These are phyloP conservation scores for Drosophila willistoni DNA, from an alignment of 1,140 invertebrate genomes.

Conservation along the genomic window DNA sequence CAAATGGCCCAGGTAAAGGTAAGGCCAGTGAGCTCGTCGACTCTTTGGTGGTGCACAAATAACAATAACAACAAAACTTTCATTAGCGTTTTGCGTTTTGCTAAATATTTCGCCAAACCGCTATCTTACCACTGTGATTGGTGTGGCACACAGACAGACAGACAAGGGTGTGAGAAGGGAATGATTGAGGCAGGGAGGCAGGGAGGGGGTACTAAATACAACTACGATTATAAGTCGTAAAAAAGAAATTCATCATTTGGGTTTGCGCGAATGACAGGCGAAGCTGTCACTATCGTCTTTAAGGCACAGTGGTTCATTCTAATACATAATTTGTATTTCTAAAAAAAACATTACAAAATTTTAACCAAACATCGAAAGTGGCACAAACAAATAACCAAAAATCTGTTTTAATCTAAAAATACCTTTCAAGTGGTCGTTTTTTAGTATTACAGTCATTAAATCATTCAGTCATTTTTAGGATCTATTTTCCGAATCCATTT, in stretches of 20 bases:
- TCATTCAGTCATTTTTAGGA: too few relatives aligned
- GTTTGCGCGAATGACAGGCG: constrained; percentile 45
- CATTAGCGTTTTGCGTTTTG: constrained; percentile 67
- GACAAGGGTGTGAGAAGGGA: too few relatives aligned
- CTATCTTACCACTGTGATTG: constrained; percentile 37
- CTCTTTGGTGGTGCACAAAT: constrained; percentile 26
- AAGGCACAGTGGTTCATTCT: constrained; percentile 45
- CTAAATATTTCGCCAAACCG: constrained; percentile 61
- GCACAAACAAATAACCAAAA: too few relatives aligned
- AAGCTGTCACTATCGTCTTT: constrained; percentile 33
- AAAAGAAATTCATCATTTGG: constrained; percentile 76
- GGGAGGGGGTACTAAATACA: constrained; percentile 9
- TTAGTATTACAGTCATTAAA: too few relatives aligned
- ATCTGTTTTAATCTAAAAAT: too few relatives aligned
- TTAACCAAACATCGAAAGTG: too few relatives aligned
- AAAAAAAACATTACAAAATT: too few relatives aligned
- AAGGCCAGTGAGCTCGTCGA: background rate
- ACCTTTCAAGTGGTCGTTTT: too few relatives aligned
- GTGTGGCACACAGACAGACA: background rate
- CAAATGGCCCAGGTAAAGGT: constrained; percentile 8
- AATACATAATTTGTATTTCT: too few relatives aligned
- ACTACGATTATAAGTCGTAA: constrained; percentile 66
- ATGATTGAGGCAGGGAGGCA: background rate
- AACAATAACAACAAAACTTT: constrained; percentile 54
- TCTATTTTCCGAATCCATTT: too few relatives aligned